A percentile compares a stretch with the other conserved stretches of the same genome.
Conservation (phyloP, 2,113 vertebrate species). For the Rhineura floridana region DNA sequence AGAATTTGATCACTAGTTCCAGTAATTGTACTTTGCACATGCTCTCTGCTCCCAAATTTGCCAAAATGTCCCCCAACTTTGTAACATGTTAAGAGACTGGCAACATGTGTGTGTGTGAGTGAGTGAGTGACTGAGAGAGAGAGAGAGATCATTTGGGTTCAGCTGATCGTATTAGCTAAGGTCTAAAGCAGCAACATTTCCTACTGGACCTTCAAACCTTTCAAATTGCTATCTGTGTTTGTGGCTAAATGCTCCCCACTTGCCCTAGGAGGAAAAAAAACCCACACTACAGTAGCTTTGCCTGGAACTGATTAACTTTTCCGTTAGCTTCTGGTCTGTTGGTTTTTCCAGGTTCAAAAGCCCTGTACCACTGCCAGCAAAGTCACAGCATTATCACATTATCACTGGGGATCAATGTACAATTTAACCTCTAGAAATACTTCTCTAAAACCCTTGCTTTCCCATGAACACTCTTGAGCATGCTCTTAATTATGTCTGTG, state of each 20-base stretch:
- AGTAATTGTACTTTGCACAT: background rate
- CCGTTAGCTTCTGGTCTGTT: slow-evolving; percentile 41
- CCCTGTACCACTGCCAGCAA: slow-evolving; percentile 32
- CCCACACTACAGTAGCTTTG: slow-evolving; percentile 12
- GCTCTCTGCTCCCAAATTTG: background rate
- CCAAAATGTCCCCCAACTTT: background rate
- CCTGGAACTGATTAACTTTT: slow-evolving; percentile 41
- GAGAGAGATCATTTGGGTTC: background rate
- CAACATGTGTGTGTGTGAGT: too few relatives aligned
- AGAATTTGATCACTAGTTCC: background rate
- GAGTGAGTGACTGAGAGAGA: too few relatives aligned
- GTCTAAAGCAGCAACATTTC: background rate
- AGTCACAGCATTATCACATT: slow-evolving; percentile 54
- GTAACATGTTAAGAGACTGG: background rate
- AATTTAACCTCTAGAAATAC: slow-evolving; percentile 56
- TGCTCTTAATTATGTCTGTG: slow-evolving; percentile 55
- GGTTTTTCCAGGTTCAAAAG: slow-evolving; percentile 52
- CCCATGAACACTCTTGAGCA: slow-evolving; percentile 32
- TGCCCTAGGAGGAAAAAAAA: background rate
- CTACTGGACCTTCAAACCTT: background rate
- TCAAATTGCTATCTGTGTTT: background rate
- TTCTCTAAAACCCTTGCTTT: slow-evolving; percentile 47
- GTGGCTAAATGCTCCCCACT: background rate
- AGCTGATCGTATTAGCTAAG: background rate
- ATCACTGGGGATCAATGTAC: slow-evolving; percentile 57